Conservation (phyloP, 2,888 invertebrate genomes). For the Sminthurinus aureus region DNA sequence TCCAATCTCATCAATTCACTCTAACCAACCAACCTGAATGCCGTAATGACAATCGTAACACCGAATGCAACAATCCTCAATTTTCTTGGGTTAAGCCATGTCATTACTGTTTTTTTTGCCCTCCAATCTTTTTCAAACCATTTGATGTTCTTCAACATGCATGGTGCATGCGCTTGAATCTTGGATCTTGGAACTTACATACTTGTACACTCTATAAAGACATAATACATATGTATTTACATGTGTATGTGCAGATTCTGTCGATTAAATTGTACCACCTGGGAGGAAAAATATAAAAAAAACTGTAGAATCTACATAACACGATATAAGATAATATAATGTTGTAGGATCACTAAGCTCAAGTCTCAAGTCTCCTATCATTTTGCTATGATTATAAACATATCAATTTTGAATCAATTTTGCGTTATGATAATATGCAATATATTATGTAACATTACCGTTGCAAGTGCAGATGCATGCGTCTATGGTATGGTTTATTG, state of each 20-base stretch:
- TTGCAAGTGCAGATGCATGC: neutral
- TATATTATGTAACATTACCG: neutral
- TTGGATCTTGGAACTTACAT: no score
- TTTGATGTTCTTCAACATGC: neutral
- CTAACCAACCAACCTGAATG: neutral
- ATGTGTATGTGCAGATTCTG: neutral
- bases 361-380: neutral
- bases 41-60: neutral
- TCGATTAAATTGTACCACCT: neutral
- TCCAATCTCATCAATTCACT: no score
- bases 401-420: neutral
- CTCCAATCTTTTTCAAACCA: neutral
- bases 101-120: neutral
- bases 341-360: neutral
- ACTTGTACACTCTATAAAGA: no score
- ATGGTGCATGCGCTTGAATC: no score
- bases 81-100: neutral
- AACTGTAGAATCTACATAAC: neutral
- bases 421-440: neutral
- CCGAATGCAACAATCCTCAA: neutral
- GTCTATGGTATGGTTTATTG: no score
- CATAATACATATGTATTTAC: neutral
- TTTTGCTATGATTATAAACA: neutral
- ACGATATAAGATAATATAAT: neutral
- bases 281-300: neutral